Evolutionary conservation across 2,888 invertebrate species (phyloP).

Genomic region (Mechanitis messenoides): DNA sequence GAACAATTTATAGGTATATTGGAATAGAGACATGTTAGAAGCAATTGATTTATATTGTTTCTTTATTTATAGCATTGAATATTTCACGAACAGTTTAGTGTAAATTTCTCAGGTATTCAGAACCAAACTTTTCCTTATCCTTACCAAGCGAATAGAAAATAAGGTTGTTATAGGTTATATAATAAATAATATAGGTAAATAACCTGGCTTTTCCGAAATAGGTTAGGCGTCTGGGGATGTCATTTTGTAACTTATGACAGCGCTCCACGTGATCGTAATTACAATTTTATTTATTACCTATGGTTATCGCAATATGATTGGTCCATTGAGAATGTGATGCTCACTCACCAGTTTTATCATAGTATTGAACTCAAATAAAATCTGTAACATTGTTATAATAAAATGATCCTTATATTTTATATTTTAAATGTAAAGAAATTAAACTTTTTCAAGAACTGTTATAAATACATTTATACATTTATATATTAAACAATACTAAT

Average conservation of each 20-base stretch:
- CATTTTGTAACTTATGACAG: slow-evolving; percentile 15
- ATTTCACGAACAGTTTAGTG: too few relatives aligned
- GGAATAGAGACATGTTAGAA: too few relatives aligned
- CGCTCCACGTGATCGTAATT: slow-evolving; percentile 13
- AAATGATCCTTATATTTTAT: background rate
- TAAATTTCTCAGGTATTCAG: too few relatives aligned
- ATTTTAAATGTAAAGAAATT: background rate
- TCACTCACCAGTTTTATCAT: background rate
- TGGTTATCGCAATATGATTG: slow-evolving; percentile 4
- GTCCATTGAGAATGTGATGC: background rate
- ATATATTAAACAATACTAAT: too few relatives aligned
- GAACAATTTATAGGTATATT: background rate
- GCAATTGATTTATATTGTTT: too few relatives aligned
- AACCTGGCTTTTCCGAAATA: slow-evolving; percentile 10
- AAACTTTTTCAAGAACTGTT: too few relatives aligned
- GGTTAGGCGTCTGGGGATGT: slow-evolving; percentile 18
- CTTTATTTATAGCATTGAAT: too few relatives aligned
- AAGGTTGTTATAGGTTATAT: background rate
- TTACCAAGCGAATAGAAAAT: background rate
- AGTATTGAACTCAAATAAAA: background rate
- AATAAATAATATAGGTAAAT: background rate
- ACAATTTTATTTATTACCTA: slow-evolving; percentile 10
- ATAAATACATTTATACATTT: too few relatives aligned
- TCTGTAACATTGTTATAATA: background rate
- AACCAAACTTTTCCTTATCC: too few relatives aligned